Evolutionary conservation across 2,113 vertebrate species (phyloP), one percentile per base, ranked within the genome.

Genomic region (Saguinus midas): DNA sequence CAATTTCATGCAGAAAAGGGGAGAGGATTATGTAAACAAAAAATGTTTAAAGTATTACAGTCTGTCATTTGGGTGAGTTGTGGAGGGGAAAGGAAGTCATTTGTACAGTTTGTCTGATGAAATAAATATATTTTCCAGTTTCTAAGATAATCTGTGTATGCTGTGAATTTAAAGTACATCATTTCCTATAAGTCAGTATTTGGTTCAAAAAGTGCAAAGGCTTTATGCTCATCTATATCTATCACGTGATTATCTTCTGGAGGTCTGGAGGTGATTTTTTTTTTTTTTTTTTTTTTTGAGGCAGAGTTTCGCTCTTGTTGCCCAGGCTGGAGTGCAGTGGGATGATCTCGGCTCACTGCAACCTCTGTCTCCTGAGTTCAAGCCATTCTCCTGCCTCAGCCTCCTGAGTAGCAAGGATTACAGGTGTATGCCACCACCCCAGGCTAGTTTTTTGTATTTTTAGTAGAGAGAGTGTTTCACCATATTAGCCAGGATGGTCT

Each of bases 101-200:
- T 64, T 87, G 50, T n/a, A 32, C 20, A 23, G 10, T 37, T 7
- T 14, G 17, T 79, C 16, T 52, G 48, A 55, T 72, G 55, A 76
- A 96, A 68, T 50, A 87, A 70, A 16, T 66, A 8, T 13, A 6
- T 85, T 89, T 95, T 76, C 27, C 23, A 82, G 43, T 96, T 88
- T 66, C 61, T 64, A 86, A 70, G 57, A 64, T 70, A 72, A 68
- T 6, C 73, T 83, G 85, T 84, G 23, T 48, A 1, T 92, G 52
- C 94, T 58, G 12, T 91, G 58, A 93, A 58, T 95, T 80, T 88
- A 86, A 88, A 66, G 21, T 57, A 85, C 16, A 50, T 86, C 76
- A 9, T 78, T 95, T 95, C 73, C 55, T 73, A 16, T 83, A 83
- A 82, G 55, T 82, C 57, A 55, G 20, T 27, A 29, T 94, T 80